phyloP scores from a whole-genome alignment of 1,140 invertebrate genomes.

The Neodiprion lecontei region DNA sequence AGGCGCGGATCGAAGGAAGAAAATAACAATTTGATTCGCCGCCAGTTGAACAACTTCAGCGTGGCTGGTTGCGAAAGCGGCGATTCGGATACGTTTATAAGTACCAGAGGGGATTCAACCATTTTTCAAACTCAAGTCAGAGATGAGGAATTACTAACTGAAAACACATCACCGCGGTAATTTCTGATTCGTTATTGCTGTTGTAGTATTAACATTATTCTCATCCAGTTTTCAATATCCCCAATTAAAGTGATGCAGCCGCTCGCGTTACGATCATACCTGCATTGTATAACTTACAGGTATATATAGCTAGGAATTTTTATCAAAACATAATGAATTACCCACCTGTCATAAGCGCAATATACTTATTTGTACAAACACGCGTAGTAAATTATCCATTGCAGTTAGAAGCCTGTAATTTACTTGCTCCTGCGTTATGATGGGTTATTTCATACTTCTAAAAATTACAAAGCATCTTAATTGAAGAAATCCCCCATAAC shows the following conservation, averaged over 20 bases:
- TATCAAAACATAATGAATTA: too few species aligned
- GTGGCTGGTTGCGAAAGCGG: constrained; percentile 12
- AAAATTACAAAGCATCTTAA: too few species aligned
- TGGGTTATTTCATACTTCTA: too few species aligned
- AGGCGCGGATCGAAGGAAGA: constrained; percentile 50
- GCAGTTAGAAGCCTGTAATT: too few species aligned
- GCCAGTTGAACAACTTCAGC: constrained; percentile 33
- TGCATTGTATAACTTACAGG: too few species aligned
- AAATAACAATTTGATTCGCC: constrained; percentile 47
- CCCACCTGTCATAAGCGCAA: too few species aligned
- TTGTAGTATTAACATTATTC: not conserved
- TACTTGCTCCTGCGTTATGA: too few species aligned
- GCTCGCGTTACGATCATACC: not conserved
- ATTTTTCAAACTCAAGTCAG: not conserved
- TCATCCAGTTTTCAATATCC: not conserved
- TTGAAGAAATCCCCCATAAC: too few species aligned
- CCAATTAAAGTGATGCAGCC: not conserved
- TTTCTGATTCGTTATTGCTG: constrained; percentile 7
- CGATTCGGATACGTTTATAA: constrained; percentile 29
- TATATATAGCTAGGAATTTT: too few species aligned
- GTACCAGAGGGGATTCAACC: constrained; percentile 32
- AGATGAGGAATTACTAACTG: constrained; percentile 15
- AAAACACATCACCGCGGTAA: constrained; percentile 35
- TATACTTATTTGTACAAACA: too few species aligned
- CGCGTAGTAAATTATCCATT: too few species aligned